Conservation (phyloP, 2,797 vertebrate genomes). For the Sylvia borin region DNA sequence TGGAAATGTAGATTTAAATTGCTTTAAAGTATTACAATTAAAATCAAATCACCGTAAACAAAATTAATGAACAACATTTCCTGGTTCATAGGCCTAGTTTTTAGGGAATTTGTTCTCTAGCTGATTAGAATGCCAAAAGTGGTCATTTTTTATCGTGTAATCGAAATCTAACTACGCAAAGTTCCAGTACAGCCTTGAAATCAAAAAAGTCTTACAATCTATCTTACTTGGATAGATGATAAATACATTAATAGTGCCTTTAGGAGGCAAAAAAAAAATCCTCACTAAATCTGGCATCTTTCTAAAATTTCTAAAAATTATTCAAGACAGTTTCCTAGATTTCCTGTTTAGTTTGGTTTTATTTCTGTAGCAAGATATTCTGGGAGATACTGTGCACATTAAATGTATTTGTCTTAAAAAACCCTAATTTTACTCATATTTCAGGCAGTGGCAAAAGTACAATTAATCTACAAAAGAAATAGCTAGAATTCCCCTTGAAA, state of each 20-base stretch:
- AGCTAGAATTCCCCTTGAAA: not conserved
- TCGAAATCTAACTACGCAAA: not conserved
- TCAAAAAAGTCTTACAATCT: not conserved
- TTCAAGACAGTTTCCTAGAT: not conserved
- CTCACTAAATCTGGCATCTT: not conserved
- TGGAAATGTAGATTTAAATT: not conserved
- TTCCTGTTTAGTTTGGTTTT: not conserved
- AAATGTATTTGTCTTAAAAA: not conserved
- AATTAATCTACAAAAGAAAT: not conserved
- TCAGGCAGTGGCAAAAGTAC: not conserved
- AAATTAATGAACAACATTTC: slow-evolving; percentile 21
- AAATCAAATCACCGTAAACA: slow-evolving; percentile 46
- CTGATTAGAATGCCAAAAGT: not conserved
- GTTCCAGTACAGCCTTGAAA: not conserved
- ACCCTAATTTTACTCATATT: not conserved
- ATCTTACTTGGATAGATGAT: not conserved
- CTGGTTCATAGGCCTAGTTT: not conserved
- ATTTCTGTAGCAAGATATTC: not conserved
- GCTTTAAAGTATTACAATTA: slow-evolving; percentile 32
- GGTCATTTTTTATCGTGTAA: not conserved
- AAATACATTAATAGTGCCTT: not conserved
- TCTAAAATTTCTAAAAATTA: not conserved
- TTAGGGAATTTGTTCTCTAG: not conserved
- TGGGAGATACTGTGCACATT: not conserved
- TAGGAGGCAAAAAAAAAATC: not conserved